These are phyloP conservation scores for Macaria notata DNA, from an alignment of 2,888 invertebrate genomes.

Conservation along the genomic window DNA sequence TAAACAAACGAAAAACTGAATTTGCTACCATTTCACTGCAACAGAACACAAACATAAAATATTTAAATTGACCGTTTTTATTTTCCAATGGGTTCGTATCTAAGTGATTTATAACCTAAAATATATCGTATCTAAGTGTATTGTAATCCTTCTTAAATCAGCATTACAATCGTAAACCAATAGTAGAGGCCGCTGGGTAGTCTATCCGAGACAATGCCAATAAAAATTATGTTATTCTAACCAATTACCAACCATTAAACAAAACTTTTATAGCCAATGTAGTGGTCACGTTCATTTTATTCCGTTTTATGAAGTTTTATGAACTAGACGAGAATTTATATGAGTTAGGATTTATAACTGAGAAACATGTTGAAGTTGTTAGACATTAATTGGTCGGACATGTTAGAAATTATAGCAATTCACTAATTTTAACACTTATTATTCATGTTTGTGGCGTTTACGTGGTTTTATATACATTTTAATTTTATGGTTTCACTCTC, in stretches of 20 bases:
- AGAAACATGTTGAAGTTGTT: slow-evolving; percentile 24
- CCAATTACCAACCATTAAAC: slow-evolving; percentile 73
- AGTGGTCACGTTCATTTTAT: slow-evolving; percentile 48
- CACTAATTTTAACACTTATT: no score
- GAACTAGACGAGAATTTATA: slow-evolving; percentile 37
- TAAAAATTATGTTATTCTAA: slow-evolving; percentile 72
- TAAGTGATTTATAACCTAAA: no score
- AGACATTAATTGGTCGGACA: slow-evolving; percentile 3
- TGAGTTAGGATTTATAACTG: slow-evolving; percentile 26
- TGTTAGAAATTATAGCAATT: neutral
- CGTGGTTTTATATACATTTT: no score
- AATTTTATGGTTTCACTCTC: no score
- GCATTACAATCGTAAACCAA: neutral
- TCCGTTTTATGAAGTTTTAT: slow-evolving; percentile 40
- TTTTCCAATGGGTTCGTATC: no score
- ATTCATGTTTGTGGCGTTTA: no score
- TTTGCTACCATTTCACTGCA: no score
- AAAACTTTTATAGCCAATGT: slow-evolving; percentile 66
- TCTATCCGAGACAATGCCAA: slow-evolving; percentile 67
- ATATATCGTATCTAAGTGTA: no score
- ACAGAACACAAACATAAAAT: no score
- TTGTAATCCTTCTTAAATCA: no score
- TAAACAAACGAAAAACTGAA: no score
- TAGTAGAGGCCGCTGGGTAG: slow-evolving; percentile 39
- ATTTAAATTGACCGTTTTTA: no score